phyloP scores from a whole-genome alignment of 2,888 invertebrate genomes.

The Calephelis perditalis region DNA sequence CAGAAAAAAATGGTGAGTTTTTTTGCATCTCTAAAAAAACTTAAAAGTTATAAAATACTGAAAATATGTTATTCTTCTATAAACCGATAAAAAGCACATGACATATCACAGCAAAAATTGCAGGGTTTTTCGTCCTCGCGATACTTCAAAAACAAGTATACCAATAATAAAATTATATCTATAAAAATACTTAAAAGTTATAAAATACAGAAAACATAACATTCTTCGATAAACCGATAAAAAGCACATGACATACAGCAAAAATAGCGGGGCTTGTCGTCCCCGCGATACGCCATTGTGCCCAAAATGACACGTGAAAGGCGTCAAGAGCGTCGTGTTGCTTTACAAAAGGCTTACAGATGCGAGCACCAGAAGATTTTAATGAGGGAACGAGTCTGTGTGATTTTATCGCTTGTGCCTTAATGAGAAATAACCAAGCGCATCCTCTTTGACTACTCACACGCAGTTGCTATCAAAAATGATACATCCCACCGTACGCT shows the following conservation, averaged over 20 bases:
- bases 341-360: constrained; percentile 76
- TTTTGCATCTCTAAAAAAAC: too few species aligned
- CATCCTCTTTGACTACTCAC: constrained; percentile 69
- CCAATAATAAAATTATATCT: too few species aligned
- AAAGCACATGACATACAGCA: constrained; percentile 55
- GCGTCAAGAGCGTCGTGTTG: constrained; percentile 67
- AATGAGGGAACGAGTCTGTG: constrained; percentile 78
- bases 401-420: constrained; percentile 75
- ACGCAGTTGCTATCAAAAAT: constrained; percentile 52
- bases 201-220: constrained; percentile 33
- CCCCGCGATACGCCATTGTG: constrained; percentile 61
- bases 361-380: constrained; percentile 77
- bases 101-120: constrained; percentile 61
- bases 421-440: constrained; percentile 78
- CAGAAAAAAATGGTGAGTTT: too few species aligned
- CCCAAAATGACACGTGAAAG: constrained; percentile 76
- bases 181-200: too few species aligned
- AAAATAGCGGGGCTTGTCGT: constrained; percentile 57
- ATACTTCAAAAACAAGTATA: too few species aligned
- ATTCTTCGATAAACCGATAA: constrained; percentile 58
- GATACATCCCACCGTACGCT: constrained; percentile 38
- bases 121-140: constrained; percentile 47
- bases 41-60: too few species aligned
- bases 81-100: constrained; percentile 59
- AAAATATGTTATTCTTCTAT: constrained; percentile 47